Conservation (phyloP, 23 tunicate genomes). For the Diplosoma virens region DNA sequence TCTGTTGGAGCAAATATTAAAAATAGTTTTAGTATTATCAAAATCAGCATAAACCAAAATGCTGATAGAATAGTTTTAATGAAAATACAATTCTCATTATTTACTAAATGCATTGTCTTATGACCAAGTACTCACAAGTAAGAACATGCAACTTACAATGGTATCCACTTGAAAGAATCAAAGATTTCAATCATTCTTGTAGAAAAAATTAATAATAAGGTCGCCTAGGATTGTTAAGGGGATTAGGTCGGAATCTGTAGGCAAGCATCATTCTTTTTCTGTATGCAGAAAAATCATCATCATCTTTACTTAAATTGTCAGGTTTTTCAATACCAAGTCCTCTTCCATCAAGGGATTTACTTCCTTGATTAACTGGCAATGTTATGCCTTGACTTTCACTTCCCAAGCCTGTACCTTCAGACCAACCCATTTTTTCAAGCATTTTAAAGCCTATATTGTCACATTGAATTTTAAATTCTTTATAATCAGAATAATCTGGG, state of each 20-base stretch:
- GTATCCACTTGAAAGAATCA: too few relatives aligned
- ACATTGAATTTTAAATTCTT: constrained; percentile 91
- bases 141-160: too few relatives aligned
- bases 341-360: constrained; percentile 75
- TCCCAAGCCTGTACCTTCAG: constrained; percentile 90
- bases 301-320: constrained; percentile 56
- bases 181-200: too few relatives aligned
- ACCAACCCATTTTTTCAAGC: constrained; percentile 97
- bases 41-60: too few relatives aligned
- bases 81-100: too few relatives aligned
- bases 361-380: constrained; percentile 81
- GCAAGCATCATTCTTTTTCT: constrained; percentile 96
- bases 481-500: constrained; percentile 93
- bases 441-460: constrained; percentile 95
- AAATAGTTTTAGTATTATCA: too few relatives aligned
- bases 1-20: too few relatives aligned
- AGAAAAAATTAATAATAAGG: constrained; percentile 92
- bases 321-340: constrained; percentile 82
- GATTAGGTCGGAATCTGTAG: constrained; percentile 85
- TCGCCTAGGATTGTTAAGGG: constrained; percentile 86
- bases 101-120: too few relatives aligned
- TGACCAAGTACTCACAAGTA: too few relatives aligned
- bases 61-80: too few relatives aligned
- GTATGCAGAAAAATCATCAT: constrained; percentile 89
- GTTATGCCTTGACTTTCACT: constrained; percentile 78